A percentile compares a stretch with the other conserved stretches of the same genome.
phyloP scores from a whole-genome alignment of 2,888 invertebrate genomes.

The Congeria kusceri region DNA sequence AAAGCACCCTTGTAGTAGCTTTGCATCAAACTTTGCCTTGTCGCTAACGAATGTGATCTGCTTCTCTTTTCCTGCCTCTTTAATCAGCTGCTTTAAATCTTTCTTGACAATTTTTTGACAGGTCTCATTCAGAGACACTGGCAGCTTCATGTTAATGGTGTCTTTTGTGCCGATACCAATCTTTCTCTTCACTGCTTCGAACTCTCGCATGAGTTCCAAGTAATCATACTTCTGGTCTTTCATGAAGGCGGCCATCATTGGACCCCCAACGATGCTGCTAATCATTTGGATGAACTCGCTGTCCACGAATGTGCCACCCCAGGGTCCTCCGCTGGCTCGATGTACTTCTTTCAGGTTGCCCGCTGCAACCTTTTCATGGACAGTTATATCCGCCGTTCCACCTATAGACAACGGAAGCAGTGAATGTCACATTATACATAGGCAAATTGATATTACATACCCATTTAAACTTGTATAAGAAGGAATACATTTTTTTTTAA shows the following conservation, averaged over 20 bases:
- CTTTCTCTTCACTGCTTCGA: slow-evolving; percentile 57
- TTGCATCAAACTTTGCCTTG: slow-evolving; percentile 47
- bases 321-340: slow-evolving; percentile 62
- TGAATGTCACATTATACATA: too few species aligned
- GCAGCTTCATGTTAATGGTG: slow-evolving; percentile 44
- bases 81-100: slow-evolving; percentile 43
- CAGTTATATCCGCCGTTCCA: slow-evolving; percentile 63
- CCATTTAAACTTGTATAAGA: too few species aligned
- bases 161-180: slow-evolving; percentile 36
- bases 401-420: slow-evolving; percentile 22
- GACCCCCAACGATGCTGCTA: slow-evolving; percentile 50
- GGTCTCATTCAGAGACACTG: slow-evolving; percentile 44
- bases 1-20: slow-evolving; percentile 40
- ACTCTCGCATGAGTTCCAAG: slow-evolving; percentile 54
- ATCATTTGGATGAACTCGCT: slow-evolving; percentile 42
- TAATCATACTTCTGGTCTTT: slow-evolving; percentile 46
- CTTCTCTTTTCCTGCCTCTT: slow-evolving; percentile 36
- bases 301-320: slow-evolving; percentile 62
- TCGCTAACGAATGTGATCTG: slow-evolving; percentile 45
- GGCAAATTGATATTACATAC: too few species aligned
- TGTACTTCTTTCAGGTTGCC: slow-evolving; percentile 55
- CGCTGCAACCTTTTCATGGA: slow-evolving; percentile 54
- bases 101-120: slow-evolving; percentile 40
- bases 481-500: too few species aligned
- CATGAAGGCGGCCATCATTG: slow-evolving; percentile 39